Base-by-base conservation (phyloP, 2,888 invertebrate genomes). In the Dyspetes luteomarginatus region DNA sequence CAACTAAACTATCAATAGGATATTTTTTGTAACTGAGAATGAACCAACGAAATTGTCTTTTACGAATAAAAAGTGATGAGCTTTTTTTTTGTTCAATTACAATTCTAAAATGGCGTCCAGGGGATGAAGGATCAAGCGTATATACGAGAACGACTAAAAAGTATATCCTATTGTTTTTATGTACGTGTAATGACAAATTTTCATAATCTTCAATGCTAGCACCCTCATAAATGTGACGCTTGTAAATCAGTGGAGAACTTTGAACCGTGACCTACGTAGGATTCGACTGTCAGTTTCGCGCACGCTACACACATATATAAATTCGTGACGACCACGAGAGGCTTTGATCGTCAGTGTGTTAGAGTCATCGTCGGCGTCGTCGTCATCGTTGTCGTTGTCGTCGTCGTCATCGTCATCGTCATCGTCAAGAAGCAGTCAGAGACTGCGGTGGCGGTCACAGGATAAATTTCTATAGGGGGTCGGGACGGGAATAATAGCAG, bases 401-500 rank as follows among this genome's bases (percentile, higher is more conserved):
- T 86, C 84, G 65, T 41, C 52, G 52, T 52, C 81, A 82, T 73
- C 85, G 82, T 75, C 85, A 82, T 81, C 83, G 83, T 85, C 62
- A 55, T 62, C 30, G 87, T 86, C 84, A 82, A 74, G 76, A 75
- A 69, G 69, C 48, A 81, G 67, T 71, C 82, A 68, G 77, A 41
- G 58, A 71, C 50, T 78, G 65, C 69, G 30, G 71, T 71, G 77
- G 71, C 71, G 76, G 26, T 58, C 64, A 58, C 71, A 83, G 88
- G 86, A 88, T 88, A 88, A 86, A 85, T 89, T 87, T 85, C 81
- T 84, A 76, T 58, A 76, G 78, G 67, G 69, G 81, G 80, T 85
- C 85, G 86, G 81, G 85, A 81, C 83, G 85, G 86, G 88, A 89
- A 90, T 90, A 90, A 90, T 89, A 87, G 88, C 87, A 85, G 87